These are phyloP conservation scores for Drosophila oshimai DNA, from an alignment of 1,140 invertebrate genomes.

Conservation along the genomic window DNA sequence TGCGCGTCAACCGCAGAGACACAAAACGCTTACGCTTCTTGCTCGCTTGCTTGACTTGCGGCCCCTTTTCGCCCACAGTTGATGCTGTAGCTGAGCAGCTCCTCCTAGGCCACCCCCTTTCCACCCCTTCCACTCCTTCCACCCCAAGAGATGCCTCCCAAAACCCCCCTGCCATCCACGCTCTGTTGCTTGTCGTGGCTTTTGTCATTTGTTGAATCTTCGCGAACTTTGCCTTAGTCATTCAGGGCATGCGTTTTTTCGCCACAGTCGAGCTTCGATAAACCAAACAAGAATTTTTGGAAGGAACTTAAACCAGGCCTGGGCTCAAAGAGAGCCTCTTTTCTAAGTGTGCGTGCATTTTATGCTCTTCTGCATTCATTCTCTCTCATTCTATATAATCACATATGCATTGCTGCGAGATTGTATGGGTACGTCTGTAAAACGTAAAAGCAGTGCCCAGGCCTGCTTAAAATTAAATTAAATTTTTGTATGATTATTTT, in stretches of 20 bases:
- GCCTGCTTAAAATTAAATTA: too few species aligned
- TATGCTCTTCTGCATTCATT: too few species aligned
- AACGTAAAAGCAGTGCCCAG: too few species aligned
- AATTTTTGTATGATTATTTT: too few species aligned
- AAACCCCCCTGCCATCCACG: slow-evolving; percentile 14
- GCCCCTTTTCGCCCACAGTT: slow-evolving; percentile 8
- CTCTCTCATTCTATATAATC: too few species aligned
- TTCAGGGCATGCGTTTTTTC: slow-evolving; percentile 48
- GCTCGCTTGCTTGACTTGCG: slow-evolving; percentile 38
- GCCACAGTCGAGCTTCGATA: neutral
- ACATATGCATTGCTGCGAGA: too few species aligned
- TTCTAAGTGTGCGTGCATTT: too few species aligned
- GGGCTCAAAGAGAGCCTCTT: too few species aligned
- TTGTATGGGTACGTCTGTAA: too few species aligned
- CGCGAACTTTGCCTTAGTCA: slow-evolving; percentile 65
- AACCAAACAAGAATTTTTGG: neutral
- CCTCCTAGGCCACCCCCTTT: neutral
- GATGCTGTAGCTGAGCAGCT: slow-evolving; percentile 3
- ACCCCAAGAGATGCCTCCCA: neutral
- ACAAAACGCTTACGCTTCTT: slow-evolving; percentile 74
- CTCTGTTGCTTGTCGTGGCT: slow-evolving; percentile 49
- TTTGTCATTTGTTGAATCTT: slow-evolving; percentile 77
- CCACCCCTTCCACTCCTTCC: neutral
- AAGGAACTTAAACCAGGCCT: too few species aligned
- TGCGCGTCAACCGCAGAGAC: slow-evolving; percentile 60